Conservation (phyloP, 2,113 vertebrate genomes). For the Sula dactylatra region DNA sequence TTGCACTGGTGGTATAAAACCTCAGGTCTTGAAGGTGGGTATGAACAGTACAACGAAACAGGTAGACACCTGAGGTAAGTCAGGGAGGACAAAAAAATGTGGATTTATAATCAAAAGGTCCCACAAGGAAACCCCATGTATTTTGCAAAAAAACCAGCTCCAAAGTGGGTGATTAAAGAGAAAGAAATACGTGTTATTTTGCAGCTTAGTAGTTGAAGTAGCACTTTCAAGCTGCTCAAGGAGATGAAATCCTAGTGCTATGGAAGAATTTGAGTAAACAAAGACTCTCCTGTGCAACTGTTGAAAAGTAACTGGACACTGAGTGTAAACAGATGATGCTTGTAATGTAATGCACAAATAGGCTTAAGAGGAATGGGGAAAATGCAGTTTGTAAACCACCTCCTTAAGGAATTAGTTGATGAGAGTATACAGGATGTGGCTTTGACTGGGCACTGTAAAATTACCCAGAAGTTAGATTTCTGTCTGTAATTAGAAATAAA, state of each 20-base stretch:
- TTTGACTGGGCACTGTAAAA: background rate
- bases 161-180: background rate
- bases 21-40: background rate
- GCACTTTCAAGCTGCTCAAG: conserved; percentile 42
- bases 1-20: background rate
- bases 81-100: rapidly evolving
- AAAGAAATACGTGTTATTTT: background rate
- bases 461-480: background rate
- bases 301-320: conserved; percentile 33
- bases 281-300: conserved; percentile 36
- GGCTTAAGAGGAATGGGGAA: conserved; percentile 20
- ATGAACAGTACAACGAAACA: background rate
- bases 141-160: background rate
- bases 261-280: conserved; percentile 42
- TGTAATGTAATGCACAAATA: conserved; percentile 7
- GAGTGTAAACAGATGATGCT: conserved; percentile 24
- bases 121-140: background rate
- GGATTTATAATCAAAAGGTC: background rate
- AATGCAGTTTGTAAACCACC: background rate
- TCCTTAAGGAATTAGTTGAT: background rate
- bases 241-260: conserved; percentile 17
- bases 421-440: background rate
- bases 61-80: background rate
- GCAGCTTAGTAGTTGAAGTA: conserved; percentile 17
- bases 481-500: background rate